Base-by-base conservation (phyloP, 2,113 vertebrate genomes). In the Mastomys natalensis region DNA sequence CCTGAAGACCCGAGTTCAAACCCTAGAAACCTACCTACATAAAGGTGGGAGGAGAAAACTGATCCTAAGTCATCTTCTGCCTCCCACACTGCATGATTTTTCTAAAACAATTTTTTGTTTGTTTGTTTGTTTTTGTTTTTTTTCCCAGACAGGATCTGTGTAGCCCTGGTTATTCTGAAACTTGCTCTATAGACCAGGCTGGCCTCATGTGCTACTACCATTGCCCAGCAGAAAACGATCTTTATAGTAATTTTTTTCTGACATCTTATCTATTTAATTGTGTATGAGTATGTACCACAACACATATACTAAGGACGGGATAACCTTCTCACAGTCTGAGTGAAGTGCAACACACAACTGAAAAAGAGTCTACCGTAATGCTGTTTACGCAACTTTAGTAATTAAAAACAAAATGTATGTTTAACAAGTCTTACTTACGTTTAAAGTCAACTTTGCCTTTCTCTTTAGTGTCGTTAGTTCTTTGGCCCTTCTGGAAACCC, bases 391-490 rank as follows among this genome's bases (percentile, higher is more conserved):
- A 26, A 55, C 58, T 91, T 81, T 53, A 26, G 55, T 81, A 40
- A n/a, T 15, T 55, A 24, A 40, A 70, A 60, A 58, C 7, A 4
- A 70, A 70, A 19, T 2, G 15, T 3, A 40, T 29, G 22, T 68
- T 77, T 77, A 34, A 15, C 16, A 64, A 81, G 60, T 81, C 24
- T 60, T 94, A 98, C 98, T 96, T 90, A 98, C 97, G 31, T 48
- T 68, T 12, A 48, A n/a, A n/a, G 29, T 37, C 0, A 16, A 53
- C 31, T 72, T 29, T 90, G 87, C 81, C 84, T 55, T 91, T 92
- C 87, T 91, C 93, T n/a, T 84, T 94, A 62, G 94, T 86, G 16
- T 40, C 48, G 90, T 90, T n/a, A n/a, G 81, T 77, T 53, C 73
- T 92, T 80, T 55, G 37, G 51, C 85, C 87, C 84, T 91, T 80